Evolutionary conservation across 2,797 vertebrate species (phyloP), one percentile per base, ranked within the genome.

Genomic region (Huso huso): DNA sequence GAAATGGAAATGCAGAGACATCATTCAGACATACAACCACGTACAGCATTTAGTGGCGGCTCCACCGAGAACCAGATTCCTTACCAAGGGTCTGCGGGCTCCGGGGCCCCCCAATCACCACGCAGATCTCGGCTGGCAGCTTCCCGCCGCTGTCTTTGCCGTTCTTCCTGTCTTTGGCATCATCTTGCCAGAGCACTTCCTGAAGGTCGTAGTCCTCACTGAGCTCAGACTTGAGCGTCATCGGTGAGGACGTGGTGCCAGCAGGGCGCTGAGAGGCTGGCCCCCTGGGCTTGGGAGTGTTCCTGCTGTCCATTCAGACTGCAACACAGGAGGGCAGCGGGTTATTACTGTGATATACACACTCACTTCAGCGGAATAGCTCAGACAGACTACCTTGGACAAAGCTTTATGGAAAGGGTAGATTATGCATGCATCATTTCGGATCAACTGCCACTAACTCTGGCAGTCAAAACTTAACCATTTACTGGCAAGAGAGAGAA

Each of bases 61-160:
- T 37, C 37, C 37, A 37, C 37, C 37, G 37, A 37, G 37, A 37
- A 37, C 37, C 37, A 37, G 37, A 37, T 37, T 37, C 37, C 89
- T 89, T 87, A 95, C 95, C 96, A 12, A 97, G 93, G 1, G 93
- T 89, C 86, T 95, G 96, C 78, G 95, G 88, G 84, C 92, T 93
- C 72, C 94, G 93, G 69, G 94, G 87, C 0, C 93, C 91, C 0
- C 96, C 97, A 7, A 99, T 95, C 74, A 98, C 94, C 79, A 99
- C 96, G 4, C 96, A 99, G 86, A 99, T 99, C 84, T 99, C 97
- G 0, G 96, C 95, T 0, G 96, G 96, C 63, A 90, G 82, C 0
- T 93, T 91, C n/a, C 84, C 79, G 0, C 90, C 75, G 2, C 87
- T 88, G 0, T 92, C 90, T 74, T 95, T 95, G 12, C 89, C 88